Conservation (phyloP, 2,113 vertebrate genomes). For the Alaudala cheleensis region DNA sequence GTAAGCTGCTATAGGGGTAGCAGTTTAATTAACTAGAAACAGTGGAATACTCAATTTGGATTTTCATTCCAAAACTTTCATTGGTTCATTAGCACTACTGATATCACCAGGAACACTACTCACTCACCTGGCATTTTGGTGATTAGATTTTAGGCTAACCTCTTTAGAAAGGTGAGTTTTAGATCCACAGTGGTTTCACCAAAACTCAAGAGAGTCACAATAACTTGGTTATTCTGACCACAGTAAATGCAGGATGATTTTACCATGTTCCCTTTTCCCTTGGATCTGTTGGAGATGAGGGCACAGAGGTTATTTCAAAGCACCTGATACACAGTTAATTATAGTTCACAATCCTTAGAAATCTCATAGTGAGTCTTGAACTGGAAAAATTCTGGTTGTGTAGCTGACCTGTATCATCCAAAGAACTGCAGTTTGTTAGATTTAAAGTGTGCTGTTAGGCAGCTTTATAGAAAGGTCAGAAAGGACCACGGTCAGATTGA, state of each 20-base stretch:
- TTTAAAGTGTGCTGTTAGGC: background rate
- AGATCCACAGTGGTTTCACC: background rate
- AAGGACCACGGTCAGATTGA: background rate
- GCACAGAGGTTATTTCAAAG: accelerated
- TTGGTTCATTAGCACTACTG: background rate
- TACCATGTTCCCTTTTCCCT: background rate
- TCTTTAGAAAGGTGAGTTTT: background rate
- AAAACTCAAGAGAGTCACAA: background rate
- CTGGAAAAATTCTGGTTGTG: background rate
- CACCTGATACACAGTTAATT: background rate
- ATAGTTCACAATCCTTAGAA: background rate
- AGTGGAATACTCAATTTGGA: background rate
- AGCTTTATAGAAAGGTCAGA: background rate
- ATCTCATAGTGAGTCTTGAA: background rate
- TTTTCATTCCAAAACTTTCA: background rate
- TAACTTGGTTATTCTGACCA: background rate
- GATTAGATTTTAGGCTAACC: background rate
- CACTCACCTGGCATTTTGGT: background rate
- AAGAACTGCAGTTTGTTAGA: background rate
- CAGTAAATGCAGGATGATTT: background rate
- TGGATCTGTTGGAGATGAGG: background rate
- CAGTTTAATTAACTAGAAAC: background rate
- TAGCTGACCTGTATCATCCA: background rate
- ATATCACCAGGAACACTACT: background rate
- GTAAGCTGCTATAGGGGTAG: background rate